Percentiles rank a stretch among this genome's conserved stretches.
phyloP scores from a whole-genome alignment of 2,113 vertebrate species.

The Equus przewalskii region DNA sequence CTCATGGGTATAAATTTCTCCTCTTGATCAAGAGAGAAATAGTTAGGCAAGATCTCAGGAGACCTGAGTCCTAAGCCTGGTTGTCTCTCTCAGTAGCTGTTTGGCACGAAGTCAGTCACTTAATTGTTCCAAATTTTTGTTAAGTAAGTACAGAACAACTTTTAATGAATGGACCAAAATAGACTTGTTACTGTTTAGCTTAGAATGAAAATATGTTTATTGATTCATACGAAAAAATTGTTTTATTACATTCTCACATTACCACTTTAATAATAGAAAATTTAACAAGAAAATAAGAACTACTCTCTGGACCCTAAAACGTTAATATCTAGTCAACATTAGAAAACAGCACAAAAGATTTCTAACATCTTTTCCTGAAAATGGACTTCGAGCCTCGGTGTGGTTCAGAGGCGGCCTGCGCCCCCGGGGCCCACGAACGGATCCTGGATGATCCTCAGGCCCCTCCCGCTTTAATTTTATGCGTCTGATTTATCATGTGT shows the following conservation, averaged over 20 bases:
- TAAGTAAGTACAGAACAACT: background rate
- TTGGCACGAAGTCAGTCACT: background rate
- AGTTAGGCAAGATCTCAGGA: background rate
- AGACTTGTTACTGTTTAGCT: background rate
- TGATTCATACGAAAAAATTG: background rate
- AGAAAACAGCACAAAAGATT: background rate
- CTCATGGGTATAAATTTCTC: background rate
- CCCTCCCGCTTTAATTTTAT: accelerated
- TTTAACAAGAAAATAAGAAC: background rate
- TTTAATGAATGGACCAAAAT: background rate
- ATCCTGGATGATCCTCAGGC: too few relatives aligned
- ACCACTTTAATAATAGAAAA: background rate
- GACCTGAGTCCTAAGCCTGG: background rate
- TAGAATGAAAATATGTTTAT: background rate
- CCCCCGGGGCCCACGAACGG: too few relatives aligned
- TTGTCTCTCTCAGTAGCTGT: background rate
- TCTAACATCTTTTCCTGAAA: background rate
- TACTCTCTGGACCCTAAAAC: background rate
- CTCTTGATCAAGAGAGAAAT: background rate
- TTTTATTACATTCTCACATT: background rate
- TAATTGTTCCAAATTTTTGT: background rate
- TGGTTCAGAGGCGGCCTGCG: background rate
- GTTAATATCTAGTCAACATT: accelerated
- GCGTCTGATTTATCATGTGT: accelerated
- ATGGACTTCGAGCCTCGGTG: accelerated